These are phyloP conservation scores for Hucho hucho DNA, from an alignment of 2,113 vertebrate genomes.

Conservation along the genomic window DNA sequence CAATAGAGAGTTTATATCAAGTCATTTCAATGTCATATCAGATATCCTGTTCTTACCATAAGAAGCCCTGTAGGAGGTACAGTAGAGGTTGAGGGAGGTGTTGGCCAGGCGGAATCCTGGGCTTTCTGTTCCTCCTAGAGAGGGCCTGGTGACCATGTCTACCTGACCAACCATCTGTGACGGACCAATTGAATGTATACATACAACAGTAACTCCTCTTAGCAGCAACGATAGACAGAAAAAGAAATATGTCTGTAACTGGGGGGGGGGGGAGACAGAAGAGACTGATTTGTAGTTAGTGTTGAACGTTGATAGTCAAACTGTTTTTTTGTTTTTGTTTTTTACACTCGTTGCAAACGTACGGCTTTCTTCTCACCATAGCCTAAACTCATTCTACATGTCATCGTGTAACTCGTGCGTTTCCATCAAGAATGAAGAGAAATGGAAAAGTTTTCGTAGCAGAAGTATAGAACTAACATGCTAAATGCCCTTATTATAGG, in stretches of 20 bases:
- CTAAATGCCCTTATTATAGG: not conserved
- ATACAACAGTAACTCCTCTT: conserved; percentile 18
- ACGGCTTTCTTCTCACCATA: no score
- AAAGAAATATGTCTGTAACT: not conserved
- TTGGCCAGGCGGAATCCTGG: conserved; percentile 26
- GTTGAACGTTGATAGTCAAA: no score
- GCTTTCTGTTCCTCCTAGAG: no score
- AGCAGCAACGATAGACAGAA: conserved; percentile 50
- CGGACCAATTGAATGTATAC: conserved; percentile 52
- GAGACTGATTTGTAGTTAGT: no score
- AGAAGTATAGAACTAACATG: no score
- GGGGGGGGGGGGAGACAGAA: no score
- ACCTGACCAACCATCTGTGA: conserved; percentile 54
- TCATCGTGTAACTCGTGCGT: no score
- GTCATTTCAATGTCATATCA: not conserved
- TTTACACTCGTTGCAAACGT: no score
- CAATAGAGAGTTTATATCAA: not conserved
- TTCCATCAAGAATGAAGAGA: no score
- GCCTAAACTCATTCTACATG: no score
- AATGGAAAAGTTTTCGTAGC: no score
- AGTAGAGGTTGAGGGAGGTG: conserved; percentile 17
- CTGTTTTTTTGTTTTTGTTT: no score
- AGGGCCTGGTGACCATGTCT: conserved; percentile 13
- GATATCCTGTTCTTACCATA: conserved; percentile 21
- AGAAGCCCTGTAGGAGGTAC: conserved; percentile 27